Base-by-base conservation (phyloP, 2,113 vertebrate genomes). In the Thamnophis sirtalis region DNA sequence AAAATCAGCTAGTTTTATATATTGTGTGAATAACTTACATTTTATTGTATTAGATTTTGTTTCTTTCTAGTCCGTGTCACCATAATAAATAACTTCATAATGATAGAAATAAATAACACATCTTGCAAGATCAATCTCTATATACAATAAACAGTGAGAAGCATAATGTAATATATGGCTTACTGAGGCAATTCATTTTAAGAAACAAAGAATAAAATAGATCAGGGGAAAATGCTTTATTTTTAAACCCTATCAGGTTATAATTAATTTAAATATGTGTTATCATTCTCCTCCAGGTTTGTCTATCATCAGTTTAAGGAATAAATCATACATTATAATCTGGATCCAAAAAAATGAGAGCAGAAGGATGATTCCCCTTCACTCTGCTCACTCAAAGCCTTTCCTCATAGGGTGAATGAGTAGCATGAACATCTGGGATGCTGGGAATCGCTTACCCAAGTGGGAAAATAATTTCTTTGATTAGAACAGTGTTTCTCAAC, bases 51-150 rank as follows among this genome's bases (percentile, higher is more conserved):
- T 91, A 60, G 33, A 88, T n/a, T 86, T 24, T 91, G 43, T 95
- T 93, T 28, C 28, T 95, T 93, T 63, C 5, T 17, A 93, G 54
- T 3, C 94, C 88, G n/a, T 93, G 90, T 92, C 9, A 88, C 19
- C 8, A 56, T 90, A 92, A 89, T 63, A 92, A 94, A 93, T 93
- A 24, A 92, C 11, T 91, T 84, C 51, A 24, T 33, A 91, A n/a
- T 58, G 60, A 33, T 91, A 68, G 50, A 85, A 86, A 49, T 48
- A 93, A 92, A 86, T n/a, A 90, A 86, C 9, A 38, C 92, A 33
- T 1, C 60, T 84, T 22, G 86, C 9, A 86, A 92, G 88, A 93
- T 13, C 91, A 38, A 91, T 60, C 8, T 11, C 13, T 88, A 89
- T 87, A 0, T 91, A 68, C 63, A n/a, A 68, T 33, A 92, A 54